Evolutionary conservation across 2,113 vertebrate species (phyloP), one percentile per base, ranked within the genome.

Genomic region (Embiotoca jacksoni): DNA sequence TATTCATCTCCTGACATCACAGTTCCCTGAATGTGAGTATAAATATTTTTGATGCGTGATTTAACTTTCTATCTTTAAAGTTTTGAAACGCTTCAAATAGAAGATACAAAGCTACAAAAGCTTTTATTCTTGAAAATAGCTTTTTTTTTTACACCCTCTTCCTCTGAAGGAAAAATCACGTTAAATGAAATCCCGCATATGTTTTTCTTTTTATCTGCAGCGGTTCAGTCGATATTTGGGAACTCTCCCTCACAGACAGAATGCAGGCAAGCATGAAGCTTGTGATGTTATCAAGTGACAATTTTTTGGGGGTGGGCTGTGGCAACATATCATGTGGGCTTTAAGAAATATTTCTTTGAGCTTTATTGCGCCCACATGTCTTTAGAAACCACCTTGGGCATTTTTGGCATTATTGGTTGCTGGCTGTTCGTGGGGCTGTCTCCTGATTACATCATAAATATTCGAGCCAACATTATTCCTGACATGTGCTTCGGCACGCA

Each of bases 381-480:
- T 88, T 70, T 13, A 67, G 61, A 81, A 84, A 88, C 75, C 83
- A 91, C 86, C 87, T 83, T 65, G 76, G 80, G 83, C 74, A 32
- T 52, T 82, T 75, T 81, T 60, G 14, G 55, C 65, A 44, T 81
- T 81, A 76, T 72, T 88, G 81, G 70, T 59, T 44, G 55, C 75
- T 39, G 50, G 23, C 80, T 77, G 53, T 58, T 62, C n/a, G 63
- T 13, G n/a, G 64, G 41, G 62, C 81, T 63, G 89, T 90, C 81
- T 85, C 67, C 67, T 72, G 83, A 85, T 91, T 89, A 73, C 78
- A 87, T 89, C 85, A 90, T 90, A 86, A 89, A 91, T 87, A 87
- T 89, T 89, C 82, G 47, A 87, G 68, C 73, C 7, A 68, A 78
- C 79, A 86, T 84, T 73, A 83, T 84, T 75, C 61, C 60, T 70